Evolutionary conservation across 2,888 invertebrate species (phyloP).

Genomic region (Fragum whitleyi): DNA sequence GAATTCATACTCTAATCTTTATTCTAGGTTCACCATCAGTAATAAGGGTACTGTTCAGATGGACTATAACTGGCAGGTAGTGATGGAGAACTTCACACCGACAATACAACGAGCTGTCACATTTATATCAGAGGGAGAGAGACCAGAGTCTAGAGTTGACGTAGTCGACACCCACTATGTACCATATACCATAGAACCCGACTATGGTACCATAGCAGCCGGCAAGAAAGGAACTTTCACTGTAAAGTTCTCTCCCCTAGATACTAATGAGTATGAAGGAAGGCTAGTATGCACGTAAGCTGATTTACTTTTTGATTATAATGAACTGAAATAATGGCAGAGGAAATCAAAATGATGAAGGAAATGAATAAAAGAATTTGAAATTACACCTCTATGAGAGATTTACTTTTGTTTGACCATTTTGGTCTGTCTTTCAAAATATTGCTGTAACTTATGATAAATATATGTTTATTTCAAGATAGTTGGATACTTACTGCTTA

Average conservation of each 20-base stretch:
- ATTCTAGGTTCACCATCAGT: constrained; percentile 76
- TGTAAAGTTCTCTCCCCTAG: constrained; percentile 84
- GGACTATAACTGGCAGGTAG: constrained; percentile 84
- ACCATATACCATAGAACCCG: constrained; percentile 85
- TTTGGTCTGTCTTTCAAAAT: no score
- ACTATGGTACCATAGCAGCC: constrained; percentile 80
- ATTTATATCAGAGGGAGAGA: constrained; percentile 79
- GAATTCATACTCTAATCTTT: no score
- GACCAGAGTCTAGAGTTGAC: constrained; percentile 78
- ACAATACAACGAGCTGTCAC: constrained; percentile 80
- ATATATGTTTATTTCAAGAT: no score
- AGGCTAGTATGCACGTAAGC: constrained; percentile 83
- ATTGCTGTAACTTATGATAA: no score
- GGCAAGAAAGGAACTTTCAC: constrained; percentile 80
- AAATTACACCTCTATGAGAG: no score
- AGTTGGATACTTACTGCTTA: no score
- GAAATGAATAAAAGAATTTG: no score
- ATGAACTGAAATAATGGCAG: no score
- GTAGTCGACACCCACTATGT: constrained; percentile 76
- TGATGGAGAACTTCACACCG: constrained; percentile 82
- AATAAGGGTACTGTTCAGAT: constrained; percentile 83
- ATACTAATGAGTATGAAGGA: constrained; percentile 84
- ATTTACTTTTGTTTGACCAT: no score
- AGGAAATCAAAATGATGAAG: no score
- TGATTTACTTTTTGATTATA: neutral